A percentile compares a stretch with the other conserved stretches of the same genome.
Evolutionary conservation across 2,888 invertebrate genomes (phyloP).

Genomic region (Myopa testacea): DNA sequence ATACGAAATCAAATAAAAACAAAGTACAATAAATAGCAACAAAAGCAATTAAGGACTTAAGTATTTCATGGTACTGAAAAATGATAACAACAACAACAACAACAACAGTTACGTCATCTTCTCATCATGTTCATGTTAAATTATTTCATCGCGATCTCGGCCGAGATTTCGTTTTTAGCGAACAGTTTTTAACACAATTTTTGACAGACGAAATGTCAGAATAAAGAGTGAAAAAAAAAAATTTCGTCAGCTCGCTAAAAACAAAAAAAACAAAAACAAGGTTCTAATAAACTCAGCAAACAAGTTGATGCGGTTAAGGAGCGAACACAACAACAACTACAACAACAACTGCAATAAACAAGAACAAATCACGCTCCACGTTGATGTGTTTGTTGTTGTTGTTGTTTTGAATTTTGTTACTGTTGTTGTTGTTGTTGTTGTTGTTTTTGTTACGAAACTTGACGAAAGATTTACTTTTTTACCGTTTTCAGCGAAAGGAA

Average conservation of each 20-base stretch:
- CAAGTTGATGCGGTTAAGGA: neutral
- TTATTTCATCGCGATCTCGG: too few relatives aligned
- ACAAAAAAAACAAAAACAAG: neutral
- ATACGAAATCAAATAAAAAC: too few relatives aligned
- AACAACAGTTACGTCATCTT: too few relatives aligned
- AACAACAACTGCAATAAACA: neutral
- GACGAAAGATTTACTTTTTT: constrained; percentile 62
- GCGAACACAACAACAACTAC: neutral
- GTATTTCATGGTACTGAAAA: too few relatives aligned
- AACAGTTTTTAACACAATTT: too few relatives aligned
- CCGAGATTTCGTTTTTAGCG: too few relatives aligned
- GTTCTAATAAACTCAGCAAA: constrained; percentile 10
- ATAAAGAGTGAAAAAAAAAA: neutral
- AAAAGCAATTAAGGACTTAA: too few relatives aligned
- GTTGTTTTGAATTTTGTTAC: constrained; percentile 29
- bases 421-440: constrained; percentile 37
- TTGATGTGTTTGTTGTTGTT: neutral
- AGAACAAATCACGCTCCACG: too few relatives aligned
- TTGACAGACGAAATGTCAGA: too few relatives aligned
- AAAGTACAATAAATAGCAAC: too few relatives aligned
- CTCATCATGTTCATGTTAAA: too few relatives aligned
- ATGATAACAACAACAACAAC: too few relatives aligned
- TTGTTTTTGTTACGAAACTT: neutral
- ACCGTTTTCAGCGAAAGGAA: constrained; percentile 66
- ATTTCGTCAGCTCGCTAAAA: neutral